A percentile compares a stretch with the other conserved stretches of the same genome.
Evolutionary conservation across 2,113 vertebrate species (phyloP).

Genomic region (Hippocampus mohnikei): DNA sequence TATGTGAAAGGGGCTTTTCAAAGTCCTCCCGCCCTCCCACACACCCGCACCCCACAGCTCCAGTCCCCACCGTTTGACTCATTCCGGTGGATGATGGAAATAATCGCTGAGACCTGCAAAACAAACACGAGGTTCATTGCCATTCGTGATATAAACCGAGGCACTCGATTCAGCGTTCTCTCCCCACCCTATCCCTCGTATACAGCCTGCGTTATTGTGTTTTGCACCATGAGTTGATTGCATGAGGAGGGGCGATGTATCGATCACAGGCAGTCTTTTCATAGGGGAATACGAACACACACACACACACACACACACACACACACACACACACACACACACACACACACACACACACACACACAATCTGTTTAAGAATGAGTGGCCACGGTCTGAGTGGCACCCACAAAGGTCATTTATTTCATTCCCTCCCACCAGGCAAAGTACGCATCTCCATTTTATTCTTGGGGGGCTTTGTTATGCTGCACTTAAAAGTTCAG

Average conservation of each 20-base stretch:
- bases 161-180: conserved; percentile 21
- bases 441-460: conserved; percentile 32
- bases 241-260: conserved; percentile 61
- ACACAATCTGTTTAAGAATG: conserved; percentile 32
- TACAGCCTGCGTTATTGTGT: conserved; percentile 48
- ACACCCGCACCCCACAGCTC: background rate
- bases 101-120: conserved; percentile 75
- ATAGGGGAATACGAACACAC: conserved; percentile 33
- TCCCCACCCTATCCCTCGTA: conserved; percentile 18
- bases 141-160: conserved; percentile 60
- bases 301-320: no score
- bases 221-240: conserved; percentile 56
- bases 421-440: conserved; percentile 32
- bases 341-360: conserved; percentile 16
- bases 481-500: background rate
- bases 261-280: conserved; percentile 63
- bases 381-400: conserved; percentile 50
- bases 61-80: conserved; percentile 57
- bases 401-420: conserved; percentile 52
- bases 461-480: conserved; percentile 13
- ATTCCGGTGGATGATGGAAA: conserved; percentile 73
- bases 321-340: conserved; percentile 5
- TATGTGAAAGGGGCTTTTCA: conserved; percentile 81
- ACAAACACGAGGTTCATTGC: conserved; percentile 62
- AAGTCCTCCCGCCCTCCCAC: conserved; percentile 36